A percentile compares a stretch with the other conserved stretches of the same genome.
phyloP scores from a whole-genome alignment of 1,140 invertebrate genomes.

The Drosophila littoralis region DNA sequence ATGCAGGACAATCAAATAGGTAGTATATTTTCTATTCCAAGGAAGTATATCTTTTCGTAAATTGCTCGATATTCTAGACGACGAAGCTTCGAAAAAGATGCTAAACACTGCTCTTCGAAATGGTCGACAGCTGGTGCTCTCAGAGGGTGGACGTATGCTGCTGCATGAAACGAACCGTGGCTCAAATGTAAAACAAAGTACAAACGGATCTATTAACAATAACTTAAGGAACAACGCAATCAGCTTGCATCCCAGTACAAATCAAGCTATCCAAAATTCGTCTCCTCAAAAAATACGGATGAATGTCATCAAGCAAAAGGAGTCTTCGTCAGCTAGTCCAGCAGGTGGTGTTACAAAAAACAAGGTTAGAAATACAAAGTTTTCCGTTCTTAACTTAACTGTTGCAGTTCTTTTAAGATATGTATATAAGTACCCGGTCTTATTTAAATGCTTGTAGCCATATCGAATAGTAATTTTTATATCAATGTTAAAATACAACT shows the following conservation, averaged over 20 bases:
- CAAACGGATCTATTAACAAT: slow-evolving; percentile 51
- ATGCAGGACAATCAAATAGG: slow-evolving; percentile 83
- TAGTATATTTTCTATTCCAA: neutral
- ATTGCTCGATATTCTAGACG: slow-evolving; percentile 85
- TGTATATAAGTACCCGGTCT: no score
- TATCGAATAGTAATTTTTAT: no score
- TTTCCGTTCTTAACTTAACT: no score
- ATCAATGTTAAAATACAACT: neutral
- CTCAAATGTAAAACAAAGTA: slow-evolving; percentile 50
- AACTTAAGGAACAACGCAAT: slow-evolving; percentile 40
- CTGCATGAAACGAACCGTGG: slow-evolving; percentile 86
- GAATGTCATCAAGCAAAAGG: slow-evolving; percentile 71
- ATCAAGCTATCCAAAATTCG: slow-evolving; percentile 32
- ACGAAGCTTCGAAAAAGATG: slow-evolving; percentile 86
- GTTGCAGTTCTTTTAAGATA: no score
- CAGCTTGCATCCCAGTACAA: slow-evolving; percentile 38
- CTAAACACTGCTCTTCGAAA: slow-evolving; percentile 91
- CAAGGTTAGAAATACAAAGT: slow-evolving; percentile 40
- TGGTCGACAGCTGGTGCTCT: slow-evolving; percentile 91
- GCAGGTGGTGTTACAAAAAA: slow-evolving; percentile 64
- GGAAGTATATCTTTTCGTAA: slow-evolving; percentile 55
- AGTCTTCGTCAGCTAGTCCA: slow-evolving; percentile 24
- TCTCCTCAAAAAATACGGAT: slow-evolving; percentile 70
- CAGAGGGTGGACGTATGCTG: slow-evolving; percentile 91
- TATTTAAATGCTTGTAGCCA: no score